These are phyloP conservation scores for Archilochus colubris DNA, from an alignment of 2,113 vertebrate genomes.

Conservation along the genomic window DNA sequence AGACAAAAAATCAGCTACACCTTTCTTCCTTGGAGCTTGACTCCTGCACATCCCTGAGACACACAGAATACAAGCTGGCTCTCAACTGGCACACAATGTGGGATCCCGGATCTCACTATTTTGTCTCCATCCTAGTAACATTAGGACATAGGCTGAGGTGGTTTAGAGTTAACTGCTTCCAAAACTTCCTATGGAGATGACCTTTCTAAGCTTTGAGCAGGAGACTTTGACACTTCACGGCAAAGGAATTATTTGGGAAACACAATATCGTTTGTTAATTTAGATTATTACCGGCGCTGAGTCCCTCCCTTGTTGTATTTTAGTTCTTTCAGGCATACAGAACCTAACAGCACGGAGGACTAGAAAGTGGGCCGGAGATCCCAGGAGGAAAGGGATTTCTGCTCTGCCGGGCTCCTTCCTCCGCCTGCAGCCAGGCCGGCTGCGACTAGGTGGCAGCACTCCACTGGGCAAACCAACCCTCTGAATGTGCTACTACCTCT, in stretches of 20 bases:
- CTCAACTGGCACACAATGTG: neutral
- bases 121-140: neutral
- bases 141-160: neutral
- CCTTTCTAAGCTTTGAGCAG: neutral
- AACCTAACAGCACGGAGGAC: neutral
- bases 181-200: neutral
- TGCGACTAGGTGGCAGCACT: slow-evolving; percentile 66
- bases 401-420: neutral
- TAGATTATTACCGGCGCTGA: no score
- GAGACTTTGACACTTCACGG: neutral
- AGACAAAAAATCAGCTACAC: neutral
- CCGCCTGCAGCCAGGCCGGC: neutral
- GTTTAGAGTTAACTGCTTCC: neutral
- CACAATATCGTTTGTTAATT: accelerated
- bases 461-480: slow-evolving; percentile 1
- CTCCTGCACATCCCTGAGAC: neutral
- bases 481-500: accelerated
- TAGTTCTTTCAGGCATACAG: accelerated
- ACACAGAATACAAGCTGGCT: neutral
- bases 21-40: neutral
- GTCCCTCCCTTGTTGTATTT: accelerated
- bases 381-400: neutral
- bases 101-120: neutral
- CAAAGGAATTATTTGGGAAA: neutral
- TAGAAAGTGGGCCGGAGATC: accelerated